These are phyloP conservation scores for Cyclargus thomasi DNA, from an alignment of 1,140 invertebrate genomes.

Conservation along the genomic window DNA sequence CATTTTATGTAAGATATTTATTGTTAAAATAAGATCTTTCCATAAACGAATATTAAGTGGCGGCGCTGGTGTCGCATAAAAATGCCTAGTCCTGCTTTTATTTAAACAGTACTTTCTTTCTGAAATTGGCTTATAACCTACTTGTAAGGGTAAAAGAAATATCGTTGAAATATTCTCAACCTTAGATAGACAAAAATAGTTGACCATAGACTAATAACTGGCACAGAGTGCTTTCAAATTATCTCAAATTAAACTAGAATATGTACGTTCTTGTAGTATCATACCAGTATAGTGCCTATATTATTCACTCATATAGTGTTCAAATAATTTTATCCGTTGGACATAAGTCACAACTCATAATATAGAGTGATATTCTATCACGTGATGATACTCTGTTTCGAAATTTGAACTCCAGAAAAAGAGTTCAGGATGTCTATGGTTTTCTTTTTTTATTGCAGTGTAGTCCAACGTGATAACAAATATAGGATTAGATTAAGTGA, in stretches of 20 bases:
- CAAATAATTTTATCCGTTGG: constrained; percentile 1
- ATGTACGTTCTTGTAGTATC: neutral
- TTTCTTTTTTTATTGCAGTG: too few species aligned
- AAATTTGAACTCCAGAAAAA: too few species aligned
- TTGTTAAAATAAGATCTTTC: neutral
- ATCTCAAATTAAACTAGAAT: neutral
- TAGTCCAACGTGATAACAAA: too few species aligned
- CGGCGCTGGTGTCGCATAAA: neutral
- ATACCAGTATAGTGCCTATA: constrained; percentile 1
- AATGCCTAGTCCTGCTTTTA: neutral
- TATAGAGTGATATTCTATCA: too few species aligned
- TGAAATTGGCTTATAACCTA: neutral
- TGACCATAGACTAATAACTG: neutral
- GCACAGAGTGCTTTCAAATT: neutral
- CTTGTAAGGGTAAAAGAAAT: neutral
- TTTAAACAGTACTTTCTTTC: too few species aligned
- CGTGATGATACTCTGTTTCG: too few species aligned
- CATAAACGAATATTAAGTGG: neutral
- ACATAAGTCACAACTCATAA: neutral
- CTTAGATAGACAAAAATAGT: neutral
- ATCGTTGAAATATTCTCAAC: neutral
- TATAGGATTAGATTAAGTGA: too few species aligned
- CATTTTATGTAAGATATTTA: neutral
- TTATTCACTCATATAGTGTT: neutral
- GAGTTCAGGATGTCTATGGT: too few species aligned